phyloP scores from a whole-genome alignment of 2,888 invertebrate species.

The Nezara viridula region DNA sequence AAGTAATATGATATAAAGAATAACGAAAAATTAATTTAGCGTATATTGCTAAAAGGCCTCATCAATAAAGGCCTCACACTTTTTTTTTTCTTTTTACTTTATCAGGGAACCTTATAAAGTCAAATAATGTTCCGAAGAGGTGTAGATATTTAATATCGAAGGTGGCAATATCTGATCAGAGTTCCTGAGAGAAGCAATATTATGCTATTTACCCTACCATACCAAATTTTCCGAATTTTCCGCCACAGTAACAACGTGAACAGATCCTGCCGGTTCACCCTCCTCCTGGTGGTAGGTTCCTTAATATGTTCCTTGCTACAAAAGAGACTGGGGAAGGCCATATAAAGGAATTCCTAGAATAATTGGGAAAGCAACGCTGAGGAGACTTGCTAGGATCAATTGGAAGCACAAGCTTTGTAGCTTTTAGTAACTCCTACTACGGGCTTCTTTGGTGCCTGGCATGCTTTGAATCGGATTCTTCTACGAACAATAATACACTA shows the following conservation, averaged over 20 bases:
- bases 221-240: constrained; percentile 6
- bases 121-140: background rate
- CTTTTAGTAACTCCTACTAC: constrained; percentile 13
- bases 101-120: background rate
- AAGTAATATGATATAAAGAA: too few species aligned
- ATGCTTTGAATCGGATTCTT: constrained; percentile 7
- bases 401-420: constrained; percentile 16
- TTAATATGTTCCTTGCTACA: background rate
- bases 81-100: background rate
- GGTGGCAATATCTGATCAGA: background rate
- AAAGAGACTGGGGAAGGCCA: constrained; percentile 14
- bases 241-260: background rate
- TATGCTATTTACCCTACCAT: constrained; percentile 12
- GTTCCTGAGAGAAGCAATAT: background rate
- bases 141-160: background rate
- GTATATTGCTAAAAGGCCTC: background rate
- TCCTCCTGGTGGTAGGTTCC: background rate
- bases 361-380: constrained; percentile 32
- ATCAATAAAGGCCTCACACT: background rate
- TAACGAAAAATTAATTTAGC: too few species aligned
- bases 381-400: constrained; percentile 36
- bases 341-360: constrained; percentile 55
- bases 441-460: background rate
- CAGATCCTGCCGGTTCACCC: background rate
- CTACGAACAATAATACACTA: background rate